Base-by-base conservation (phyloP, 2,888 invertebrate genomes). In the Pterostichus madidus region DNA sequence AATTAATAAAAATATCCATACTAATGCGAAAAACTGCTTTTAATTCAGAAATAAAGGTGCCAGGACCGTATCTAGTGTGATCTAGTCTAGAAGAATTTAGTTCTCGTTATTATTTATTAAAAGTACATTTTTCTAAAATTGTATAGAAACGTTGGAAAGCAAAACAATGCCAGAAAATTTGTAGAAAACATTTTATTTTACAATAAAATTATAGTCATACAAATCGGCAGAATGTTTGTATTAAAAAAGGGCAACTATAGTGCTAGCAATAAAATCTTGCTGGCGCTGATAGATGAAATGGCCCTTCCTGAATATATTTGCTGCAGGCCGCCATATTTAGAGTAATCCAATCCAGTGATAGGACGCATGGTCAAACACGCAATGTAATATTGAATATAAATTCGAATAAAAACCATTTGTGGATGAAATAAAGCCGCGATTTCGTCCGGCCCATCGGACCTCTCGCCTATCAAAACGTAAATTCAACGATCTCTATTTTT, bases 301-400 rank as follows among this genome's bases (percentile, higher is more conserved):
- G 13, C 5, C 32, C 32, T 64, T 35, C n/a, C 64, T 5, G 64
- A 59, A 59, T 59, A 59, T 31, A 59, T 59, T 59, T 24, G 59
- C 11, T 59, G 5, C 59, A 59, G 59, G 15, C 3, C 59, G 24
- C 6, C 13, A 32, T 64, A 32, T 64, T 35, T 35, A 64, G 64
- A 35, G 35, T 64, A 64, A 64, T 64, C 64, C 35, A 64, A 64
- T 64, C 64, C 64, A 35, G 35, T 7, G 64, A 35, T 64, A 35
- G 64, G 32, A 35, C 64, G n/a, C 35, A 32, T 61, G 78, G 61
- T 61, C 59, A 78, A 59, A 39, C 31, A 39, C 35, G 13, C 52
- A 68, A 46, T 52, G 49, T 68, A 80, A 80, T 80, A 68, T 80
- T 68, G 80, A 64, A 80, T 80, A 80, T 80, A 80, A 79, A 79